Evolutionary conservation across 1,140 invertebrate genomes (phyloP).

Genomic region (Diorhabda elongata): DNA sequence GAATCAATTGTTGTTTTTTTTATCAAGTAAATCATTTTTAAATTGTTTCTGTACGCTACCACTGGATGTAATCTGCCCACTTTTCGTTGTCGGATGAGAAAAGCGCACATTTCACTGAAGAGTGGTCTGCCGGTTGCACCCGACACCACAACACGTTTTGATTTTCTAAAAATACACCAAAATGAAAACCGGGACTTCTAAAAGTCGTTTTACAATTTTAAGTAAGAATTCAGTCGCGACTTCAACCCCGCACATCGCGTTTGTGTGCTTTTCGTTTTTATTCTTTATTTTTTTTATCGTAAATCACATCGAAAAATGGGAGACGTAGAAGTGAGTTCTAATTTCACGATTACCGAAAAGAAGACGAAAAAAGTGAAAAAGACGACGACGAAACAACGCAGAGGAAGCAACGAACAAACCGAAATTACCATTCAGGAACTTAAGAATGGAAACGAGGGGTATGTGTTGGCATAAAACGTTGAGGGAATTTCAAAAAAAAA

Average conservation of each 20-base stretch:
- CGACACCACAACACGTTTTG: conserved; percentile 47
- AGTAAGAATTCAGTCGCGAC: conserved; percentile 40
- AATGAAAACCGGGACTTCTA: conserved; percentile 30
- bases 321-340: conserved; percentile 80
- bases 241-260: conserved; percentile 31
- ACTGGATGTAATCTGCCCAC: conserved; percentile 6
- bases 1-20: too few species aligned
- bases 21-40: not conserved
- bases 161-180: conserved; percentile 48
- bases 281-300: not conserved
- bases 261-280: conserved; percentile 26
- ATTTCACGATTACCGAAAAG: conserved; percentile 75
- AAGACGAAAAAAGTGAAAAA: conserved; percentile 88
- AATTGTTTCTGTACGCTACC: not conserved
- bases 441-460: conserved; percentile 67
- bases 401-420: conserved; percentile 61
- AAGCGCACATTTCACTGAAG: conserved; percentile 4
- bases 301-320: conserved; percentile 56
- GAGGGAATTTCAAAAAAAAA: not conserved
- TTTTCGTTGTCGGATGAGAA: not conserved
- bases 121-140: conserved; percentile 31
- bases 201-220: conserved; percentile 38
- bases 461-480: conserved; percentile 60
- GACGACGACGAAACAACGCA: conserved; percentile 73
- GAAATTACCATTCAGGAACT: conserved; percentile 78